Percentiles rank a stretch among this genome's conserved stretches.
Conservation (phyloP, 2,797 vertebrate species). For the Syngnathus acus region DNA sequence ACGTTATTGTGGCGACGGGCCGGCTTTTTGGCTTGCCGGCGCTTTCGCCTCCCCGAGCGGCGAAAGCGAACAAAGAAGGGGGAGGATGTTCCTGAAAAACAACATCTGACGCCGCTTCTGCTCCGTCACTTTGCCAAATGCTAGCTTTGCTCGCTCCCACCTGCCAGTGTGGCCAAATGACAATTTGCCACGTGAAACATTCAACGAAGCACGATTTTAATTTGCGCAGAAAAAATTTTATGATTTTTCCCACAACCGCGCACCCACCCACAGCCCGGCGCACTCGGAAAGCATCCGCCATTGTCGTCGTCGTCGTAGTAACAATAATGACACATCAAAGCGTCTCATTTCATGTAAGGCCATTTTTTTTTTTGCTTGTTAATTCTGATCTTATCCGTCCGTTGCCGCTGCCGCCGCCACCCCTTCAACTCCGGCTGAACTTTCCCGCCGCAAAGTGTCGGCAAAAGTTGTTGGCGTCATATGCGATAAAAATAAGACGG, state of each 20-base stretch:
- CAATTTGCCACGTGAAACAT: background rate
- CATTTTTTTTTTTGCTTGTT: slow-evolving; percentile 7
- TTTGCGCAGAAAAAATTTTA: background rate
- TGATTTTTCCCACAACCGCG: background rate
- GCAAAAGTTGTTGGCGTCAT: slow-evolving; percentile 17
- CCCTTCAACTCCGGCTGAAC: slow-evolving; percentile 30
- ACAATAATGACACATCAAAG: background rate
- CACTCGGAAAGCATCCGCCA: background rate
- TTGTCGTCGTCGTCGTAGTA: background rate
- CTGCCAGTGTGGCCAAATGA: background rate
- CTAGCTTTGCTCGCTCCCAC: background rate
- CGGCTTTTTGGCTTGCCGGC: background rate
- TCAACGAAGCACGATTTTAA: background rate
- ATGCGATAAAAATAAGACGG: slow-evolving; percentile 1
- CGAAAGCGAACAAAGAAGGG: slow-evolving; percentile 1
- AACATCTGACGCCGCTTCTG: slow-evolving; percentile 2
- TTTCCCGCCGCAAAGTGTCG: slow-evolving; percentile 17
- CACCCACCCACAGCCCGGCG: background rate
- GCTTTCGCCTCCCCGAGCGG: background rate
- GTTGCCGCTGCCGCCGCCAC: background rate
- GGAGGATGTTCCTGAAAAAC: slow-evolving; percentile 5
- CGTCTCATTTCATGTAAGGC: background rate
- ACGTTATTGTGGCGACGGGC: background rate
- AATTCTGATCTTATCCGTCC: slow-evolving; percentile 9
- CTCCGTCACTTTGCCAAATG: background rate